Evolutionary conservation across 2,113 vertebrate genomes (phyloP), one percentile per base, ranked within the genome.

Genomic region (Heteronetta atricapilla): DNA sequence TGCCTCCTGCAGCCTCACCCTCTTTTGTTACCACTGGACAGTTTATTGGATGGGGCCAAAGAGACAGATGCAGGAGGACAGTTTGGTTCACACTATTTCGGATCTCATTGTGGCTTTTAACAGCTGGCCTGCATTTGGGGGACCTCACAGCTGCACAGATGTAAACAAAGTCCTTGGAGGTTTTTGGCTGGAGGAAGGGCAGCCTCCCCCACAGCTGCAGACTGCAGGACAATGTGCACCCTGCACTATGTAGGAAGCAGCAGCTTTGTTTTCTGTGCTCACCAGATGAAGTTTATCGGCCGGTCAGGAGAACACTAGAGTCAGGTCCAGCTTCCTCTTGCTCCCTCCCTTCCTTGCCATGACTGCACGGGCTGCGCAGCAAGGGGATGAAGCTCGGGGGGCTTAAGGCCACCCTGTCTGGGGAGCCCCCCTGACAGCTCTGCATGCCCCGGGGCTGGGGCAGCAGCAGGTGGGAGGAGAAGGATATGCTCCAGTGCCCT

Each of bases 111-210:
- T 59, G 69, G 82, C 69, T 93, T 88, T 46, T 17, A 82, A 23
- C 82, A 93, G 66, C 91, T 96, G 93, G 89, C 58, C 90, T 40
- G 69, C 74, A 52, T 90, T 84, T 86, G 90, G 34, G 46, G 62
- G 60, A 83, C 42, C 86, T 94, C 72, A 72, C 91, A 95, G 93
- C 93, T 96, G 89, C 89, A 31, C 5, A 55, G 90, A 83, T 78
- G 77, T 88, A 83, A 93, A 80, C 93, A 90, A 86, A 94, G 34
- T 38, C n/a, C 68, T 70, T 5, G 0, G 16, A 0, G 1, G 13
- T 21, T 81, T 44, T 76, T 85, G 82, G 84, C 69, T n/a, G 68
- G 12, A 83, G 89, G 58, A 79, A 81, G 82, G 48, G 67, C 28
- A 73, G 33, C 56, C 64, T 86, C 66, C 75, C 67, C 56, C 77